Evolutionary conservation across 2,888 invertebrate genomes (phyloP).

Genomic region (Synergus japonicus): DNA sequence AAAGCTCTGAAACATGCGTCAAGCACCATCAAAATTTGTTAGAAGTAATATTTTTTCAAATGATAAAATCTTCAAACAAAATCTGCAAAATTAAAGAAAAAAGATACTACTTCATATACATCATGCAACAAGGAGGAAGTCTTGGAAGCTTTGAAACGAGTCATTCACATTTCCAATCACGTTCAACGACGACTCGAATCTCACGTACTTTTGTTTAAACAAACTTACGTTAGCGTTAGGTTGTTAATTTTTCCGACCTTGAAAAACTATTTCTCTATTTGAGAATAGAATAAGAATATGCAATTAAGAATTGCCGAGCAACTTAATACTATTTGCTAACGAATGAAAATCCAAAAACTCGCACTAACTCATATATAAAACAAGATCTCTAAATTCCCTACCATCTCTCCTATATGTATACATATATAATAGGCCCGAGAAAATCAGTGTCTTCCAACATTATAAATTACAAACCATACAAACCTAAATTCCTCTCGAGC

Average conservation of each 20-base stretch:
- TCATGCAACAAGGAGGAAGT: neutral
- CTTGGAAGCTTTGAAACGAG: neutral
- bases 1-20: neutral
- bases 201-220: slow-evolving; percentile 25
- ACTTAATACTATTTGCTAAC: slow-evolving; percentile 6
- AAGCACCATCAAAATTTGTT: no score
- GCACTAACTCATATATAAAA: neutral
- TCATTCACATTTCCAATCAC: slow-evolving; percentile 32
- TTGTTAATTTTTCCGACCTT: slow-evolving; percentile 25
- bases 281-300: neutral
- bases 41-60: neutral
- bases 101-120: no score
- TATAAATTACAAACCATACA: neutral
- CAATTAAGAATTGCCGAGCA: neutral
- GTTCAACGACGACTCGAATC: slow-evolving; percentile 4
- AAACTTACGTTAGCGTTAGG: slow-evolving; percentile 24
- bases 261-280: slow-evolving; percentile 22
- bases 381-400: neutral
- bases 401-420: neutral
- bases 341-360: neutral
- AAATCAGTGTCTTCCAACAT: neutral
- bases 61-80: neutral
- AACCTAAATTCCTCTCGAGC: neutral
- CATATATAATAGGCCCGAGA: neutral
- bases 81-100: neutral